Evolutionary conservation across 2,797 vertebrate species (phyloP).

Genomic region (Enteromius unitaeniatus): DNA sequence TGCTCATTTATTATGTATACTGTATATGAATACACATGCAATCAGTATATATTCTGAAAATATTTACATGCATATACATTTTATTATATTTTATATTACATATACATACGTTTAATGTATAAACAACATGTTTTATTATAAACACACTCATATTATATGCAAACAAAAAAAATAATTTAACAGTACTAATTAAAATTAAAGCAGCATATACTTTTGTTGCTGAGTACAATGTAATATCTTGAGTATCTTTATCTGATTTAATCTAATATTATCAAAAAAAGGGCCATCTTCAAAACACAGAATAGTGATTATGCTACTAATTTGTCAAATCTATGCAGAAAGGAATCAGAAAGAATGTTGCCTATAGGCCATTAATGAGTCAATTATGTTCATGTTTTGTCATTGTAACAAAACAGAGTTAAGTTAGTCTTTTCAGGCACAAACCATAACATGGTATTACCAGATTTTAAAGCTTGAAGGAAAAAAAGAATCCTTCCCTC

Average conservation of each 20-base stretch:
- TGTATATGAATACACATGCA: too few species aligned
- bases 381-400: slow-evolving; percentile 67
- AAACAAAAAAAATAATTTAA: too few species aligned
- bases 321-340: slow-evolving; percentile 68
- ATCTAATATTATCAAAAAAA: neutral
- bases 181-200: neutral
- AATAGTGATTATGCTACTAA: slow-evolving; percentile 65
- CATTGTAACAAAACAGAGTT: slow-evolving; percentile 65
- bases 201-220: neutral
- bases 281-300: neutral
- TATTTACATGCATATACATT: too few species aligned
- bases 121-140: too few species aligned
- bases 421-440: slow-evolving; percentile 63
- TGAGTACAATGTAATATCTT: neutral
- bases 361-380: slow-evolving; percentile 71
- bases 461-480: slow-evolving; percentile 62
- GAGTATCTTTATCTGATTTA: neutral
- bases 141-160: too few species aligned
- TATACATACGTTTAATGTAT: too few species aligned
- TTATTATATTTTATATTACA: too few species aligned
- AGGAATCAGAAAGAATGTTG: slow-evolving; percentile 61
- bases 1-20: too few species aligned
- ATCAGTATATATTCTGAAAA: too few species aligned
- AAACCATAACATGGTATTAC: slow-evolving; percentile 68
- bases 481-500: slow-evolving; percentile 42